A percentile compares a stretch with the other conserved stretches of the same genome.
phyloP scores from a whole-genome alignment of 2,888 invertebrate genomes.

The Polydrusus tereticollis region DNA sequence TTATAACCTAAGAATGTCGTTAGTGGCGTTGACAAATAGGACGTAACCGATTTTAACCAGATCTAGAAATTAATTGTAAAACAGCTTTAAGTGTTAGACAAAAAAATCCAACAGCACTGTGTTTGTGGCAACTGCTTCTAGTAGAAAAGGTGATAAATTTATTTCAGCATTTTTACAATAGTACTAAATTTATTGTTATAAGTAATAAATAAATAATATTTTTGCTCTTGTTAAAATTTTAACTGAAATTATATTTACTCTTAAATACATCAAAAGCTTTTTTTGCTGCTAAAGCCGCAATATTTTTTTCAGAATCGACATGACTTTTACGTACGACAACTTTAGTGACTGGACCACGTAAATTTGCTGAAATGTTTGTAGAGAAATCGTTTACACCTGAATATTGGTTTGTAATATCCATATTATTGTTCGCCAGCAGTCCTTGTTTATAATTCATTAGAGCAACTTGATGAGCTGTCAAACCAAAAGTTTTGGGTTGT shows the following conservation, averaged over 20 bases:
- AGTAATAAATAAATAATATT: too few relatives aligned
- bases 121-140: too few relatives aligned
- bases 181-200: too few relatives aligned
- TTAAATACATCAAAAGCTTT: background rate
- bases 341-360: background rate
- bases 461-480: slow-evolving; percentile 18
- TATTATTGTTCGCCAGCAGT: background rate
- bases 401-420: too few relatives aligned
- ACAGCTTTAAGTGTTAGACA: too few relatives aligned
- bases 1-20: too few relatives aligned
- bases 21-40: too few relatives aligned
- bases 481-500: background rate
- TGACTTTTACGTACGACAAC: background rate
- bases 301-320: background rate
- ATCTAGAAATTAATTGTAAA: too few relatives aligned
- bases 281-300: background rate
- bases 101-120: too few relatives aligned
- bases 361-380: background rate
- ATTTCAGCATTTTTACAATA: too few relatives aligned
- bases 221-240: background rate
- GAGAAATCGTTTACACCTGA: background rate
- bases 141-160: too few relatives aligned
- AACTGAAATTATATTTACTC: slow-evolving; percentile 1
- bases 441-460: background rate
- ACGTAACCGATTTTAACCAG: too few relatives aligned